Evolutionary conservation across 1,140 invertebrate genomes (phyloP).

Genomic region (Doryteuthis pealeii): DNA sequence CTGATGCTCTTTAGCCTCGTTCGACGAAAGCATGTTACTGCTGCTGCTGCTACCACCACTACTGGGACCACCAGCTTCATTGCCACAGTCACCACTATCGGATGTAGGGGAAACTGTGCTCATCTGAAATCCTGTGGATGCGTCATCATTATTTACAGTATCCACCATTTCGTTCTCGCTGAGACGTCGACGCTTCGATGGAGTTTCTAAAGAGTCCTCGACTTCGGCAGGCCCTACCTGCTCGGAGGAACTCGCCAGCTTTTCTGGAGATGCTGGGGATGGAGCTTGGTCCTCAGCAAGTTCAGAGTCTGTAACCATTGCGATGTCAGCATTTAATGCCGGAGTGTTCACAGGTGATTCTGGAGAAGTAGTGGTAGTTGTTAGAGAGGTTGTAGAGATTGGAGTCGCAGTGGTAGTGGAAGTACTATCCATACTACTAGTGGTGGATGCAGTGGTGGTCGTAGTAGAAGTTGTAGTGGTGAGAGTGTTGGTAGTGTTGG

Average conservation of each 20-base stretch:
- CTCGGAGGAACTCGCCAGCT: not conserved
- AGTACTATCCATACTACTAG: not conserved
- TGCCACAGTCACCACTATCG: not conserved
- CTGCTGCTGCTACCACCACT: not conserved
- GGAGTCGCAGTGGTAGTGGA: not conserved
- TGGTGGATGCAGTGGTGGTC: not conserved
- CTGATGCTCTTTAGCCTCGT: conserved; percentile 12
- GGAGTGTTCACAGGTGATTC: not conserved
- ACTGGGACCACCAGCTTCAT: not conserved
- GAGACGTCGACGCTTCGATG: conserved; percentile 42
- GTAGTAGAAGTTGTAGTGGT: not conserved
- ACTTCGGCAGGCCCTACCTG: not conserved
- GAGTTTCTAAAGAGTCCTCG: conserved; percentile 27
- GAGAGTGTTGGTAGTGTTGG: not conserved
- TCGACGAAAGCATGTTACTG: conserved; percentile 12
- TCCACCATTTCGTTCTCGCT: conserved; percentile 19
- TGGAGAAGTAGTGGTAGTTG: not conserved
- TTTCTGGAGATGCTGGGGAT: not conserved
- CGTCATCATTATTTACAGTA: not conserved
- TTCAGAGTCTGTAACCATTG: not conserved
- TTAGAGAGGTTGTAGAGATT: too few relatives aligned
- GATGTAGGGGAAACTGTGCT: not conserved
- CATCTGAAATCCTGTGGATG: not conserved
- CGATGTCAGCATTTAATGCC: not conserved
- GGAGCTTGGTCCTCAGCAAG: not conserved